A percentile compares a stretch with the other conserved stretches of the same genome.
Conservation (phyloP, 2,888 invertebrate species). For the Drosophila lutescens region DNA sequence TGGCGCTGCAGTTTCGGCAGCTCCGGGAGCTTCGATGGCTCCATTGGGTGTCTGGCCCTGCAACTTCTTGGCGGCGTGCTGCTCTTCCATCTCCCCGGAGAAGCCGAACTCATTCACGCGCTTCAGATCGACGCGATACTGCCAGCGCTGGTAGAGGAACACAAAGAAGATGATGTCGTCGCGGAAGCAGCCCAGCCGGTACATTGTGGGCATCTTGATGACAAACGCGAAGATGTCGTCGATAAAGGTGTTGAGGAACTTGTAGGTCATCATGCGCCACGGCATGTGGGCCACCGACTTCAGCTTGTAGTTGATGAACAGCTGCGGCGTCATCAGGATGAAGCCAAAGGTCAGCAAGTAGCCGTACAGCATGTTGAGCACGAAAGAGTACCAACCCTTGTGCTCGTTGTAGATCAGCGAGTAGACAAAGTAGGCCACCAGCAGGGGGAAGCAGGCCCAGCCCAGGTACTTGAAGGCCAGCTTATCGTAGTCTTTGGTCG, state of each 20-base stretch:
- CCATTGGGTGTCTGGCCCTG: slow-evolving; percentile 33
- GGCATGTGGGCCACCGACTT: slow-evolving; percentile 99
- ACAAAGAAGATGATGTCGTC: slow-evolving; percentile 99
- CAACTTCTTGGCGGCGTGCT: slow-evolving; percentile 67
- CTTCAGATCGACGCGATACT: slow-evolving; percentile 97
- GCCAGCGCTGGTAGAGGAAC: slow-evolving; percentile 99
- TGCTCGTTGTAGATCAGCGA: slow-evolving; percentile 98
- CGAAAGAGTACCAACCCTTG: slow-evolving; percentile 99
- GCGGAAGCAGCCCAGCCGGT: slow-evolving; percentile 98
- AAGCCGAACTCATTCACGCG: slow-evolving; percentile 99
- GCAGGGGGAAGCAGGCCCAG: slow-evolving; percentile 97
- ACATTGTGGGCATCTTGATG: slow-evolving; percentile 99
- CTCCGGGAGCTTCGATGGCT: slow-evolving; percentile 50
- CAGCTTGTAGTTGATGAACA: slow-evolving; percentile 99
- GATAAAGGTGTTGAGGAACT: slow-evolving; percentile 99
- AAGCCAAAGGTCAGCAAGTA: slow-evolving; percentile 99
- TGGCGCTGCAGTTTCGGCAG: slow-evolving; percentile 17
- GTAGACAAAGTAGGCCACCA: slow-evolving; percentile 97
- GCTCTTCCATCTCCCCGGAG: slow-evolving; percentile 91
- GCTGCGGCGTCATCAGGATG: slow-evolving; percentile 99
- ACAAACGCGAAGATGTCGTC: slow-evolving; percentile 99
- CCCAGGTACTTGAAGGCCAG: slow-evolving; percentile 98
- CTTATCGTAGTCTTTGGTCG: slow-evolving; percentile 96
- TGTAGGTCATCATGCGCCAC: slow-evolving; percentile 99
- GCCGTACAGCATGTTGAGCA: slow-evolving; percentile 98